These are phyloP conservation scores for Hydrolagus affinis DNA, from an alignment of 2,113 vertebrate species.

Conservation along the genomic window DNA sequence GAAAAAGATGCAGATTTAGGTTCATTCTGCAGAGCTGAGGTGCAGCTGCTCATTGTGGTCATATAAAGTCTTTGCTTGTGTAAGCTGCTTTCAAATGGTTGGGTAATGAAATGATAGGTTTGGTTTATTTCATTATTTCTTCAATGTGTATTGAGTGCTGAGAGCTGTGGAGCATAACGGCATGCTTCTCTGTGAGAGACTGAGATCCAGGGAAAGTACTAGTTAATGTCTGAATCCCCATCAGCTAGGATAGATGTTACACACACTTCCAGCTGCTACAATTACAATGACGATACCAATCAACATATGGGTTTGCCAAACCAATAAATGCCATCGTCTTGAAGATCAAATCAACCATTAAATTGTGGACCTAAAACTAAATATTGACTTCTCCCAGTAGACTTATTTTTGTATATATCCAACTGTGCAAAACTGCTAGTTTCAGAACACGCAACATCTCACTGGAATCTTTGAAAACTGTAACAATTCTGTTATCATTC, in stretches of 20 bases:
- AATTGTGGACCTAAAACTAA: neutral
- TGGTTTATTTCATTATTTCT: neutral
- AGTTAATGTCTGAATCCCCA: neutral
- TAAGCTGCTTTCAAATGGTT: neutral
- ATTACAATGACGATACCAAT: neutral
- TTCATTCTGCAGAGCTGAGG: neutral
- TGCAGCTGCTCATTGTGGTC: neutral
- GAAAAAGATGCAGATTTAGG: neutral
- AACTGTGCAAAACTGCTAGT: neutral
- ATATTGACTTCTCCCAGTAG: neutral
- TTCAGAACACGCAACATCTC: neutral
- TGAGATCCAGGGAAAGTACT: neutral
- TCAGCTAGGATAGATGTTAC: neutral
- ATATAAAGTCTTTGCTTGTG: neutral
- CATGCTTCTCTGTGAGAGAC: conserved; percentile 18
- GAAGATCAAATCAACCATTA: neutral
- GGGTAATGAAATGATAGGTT: conserved; percentile 14
- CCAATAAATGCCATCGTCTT: neutral
- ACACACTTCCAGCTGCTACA: conserved; percentile 11
- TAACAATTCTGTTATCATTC: neutral
- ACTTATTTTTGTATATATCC: neutral
- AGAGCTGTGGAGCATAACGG: neutral
- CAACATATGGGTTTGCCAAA: neutral
- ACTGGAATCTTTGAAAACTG: neutral
- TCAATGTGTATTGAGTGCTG: neutral